Percentiles rank a stretch among this genome's conserved stretches.
phyloP scores from a whole-genome alignment of 1,140 invertebrate genomes.

The Copidosoma floridanum region DNA sequence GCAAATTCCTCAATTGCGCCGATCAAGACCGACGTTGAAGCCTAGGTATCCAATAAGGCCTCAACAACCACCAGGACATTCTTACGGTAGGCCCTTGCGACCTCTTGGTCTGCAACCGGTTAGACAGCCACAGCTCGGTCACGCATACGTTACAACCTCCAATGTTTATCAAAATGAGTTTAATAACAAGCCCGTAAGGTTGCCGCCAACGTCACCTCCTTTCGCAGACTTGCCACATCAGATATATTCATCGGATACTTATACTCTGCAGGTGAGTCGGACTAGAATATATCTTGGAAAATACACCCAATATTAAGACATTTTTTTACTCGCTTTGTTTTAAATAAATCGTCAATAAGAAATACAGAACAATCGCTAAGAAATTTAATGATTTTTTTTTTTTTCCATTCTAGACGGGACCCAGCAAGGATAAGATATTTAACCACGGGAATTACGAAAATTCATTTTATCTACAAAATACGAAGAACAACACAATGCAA shows the following conservation, averaged over 20 bases:
- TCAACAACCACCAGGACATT: conserved; percentile 32
- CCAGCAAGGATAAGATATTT: too few species aligned
- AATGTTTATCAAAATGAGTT: conserved; percentile 31
- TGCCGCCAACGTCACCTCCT: conserved; percentile 10
- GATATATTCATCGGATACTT: background rate
- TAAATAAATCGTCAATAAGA: background rate
- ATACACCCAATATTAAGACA: background rate
- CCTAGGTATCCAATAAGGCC: conserved; percentile 33
- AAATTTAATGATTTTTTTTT: background rate
- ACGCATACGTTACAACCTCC: conserved; percentile 28
- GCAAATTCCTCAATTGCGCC: conserved; percentile 33
- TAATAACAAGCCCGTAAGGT: too few species aligned
- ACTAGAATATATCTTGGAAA: conserved; percentile 20
- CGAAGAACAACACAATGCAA: conserved; percentile 24
- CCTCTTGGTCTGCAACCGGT: conserved; percentile 33
- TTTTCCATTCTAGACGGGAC: too few species aligned
- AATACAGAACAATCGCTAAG: background rate
- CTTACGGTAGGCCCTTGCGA: conserved; percentile 35
- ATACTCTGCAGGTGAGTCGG: too few species aligned
- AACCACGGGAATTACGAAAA: conserved; percentile 18
- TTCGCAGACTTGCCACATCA: background rate
- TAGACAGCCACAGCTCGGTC: conserved; percentile 38
- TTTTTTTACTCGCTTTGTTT: background rate
- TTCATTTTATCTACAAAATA: background rate
- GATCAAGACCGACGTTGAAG: conserved; percentile 41